Evolutionary conservation across 2,888 invertebrate genomes (phyloP).

Genomic region (Lamproptera curius): DNA sequence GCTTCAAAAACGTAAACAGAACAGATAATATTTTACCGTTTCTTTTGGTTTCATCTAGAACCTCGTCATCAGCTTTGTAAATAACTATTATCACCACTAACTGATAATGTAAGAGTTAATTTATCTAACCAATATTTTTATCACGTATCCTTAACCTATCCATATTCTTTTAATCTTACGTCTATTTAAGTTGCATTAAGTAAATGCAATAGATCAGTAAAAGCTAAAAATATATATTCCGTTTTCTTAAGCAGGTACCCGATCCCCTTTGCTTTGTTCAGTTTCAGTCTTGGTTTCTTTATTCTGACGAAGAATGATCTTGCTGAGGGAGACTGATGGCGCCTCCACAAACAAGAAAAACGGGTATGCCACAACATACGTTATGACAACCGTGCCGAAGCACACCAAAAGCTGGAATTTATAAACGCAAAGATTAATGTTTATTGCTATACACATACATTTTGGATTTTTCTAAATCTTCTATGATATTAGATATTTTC

Average conservation of each 20-base stretch:
- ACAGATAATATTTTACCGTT: too few species aligned
- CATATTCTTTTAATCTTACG: not conserved
- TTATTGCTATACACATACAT: too few species aligned
- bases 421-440: too few species aligned
- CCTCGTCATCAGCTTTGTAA: not conserved
- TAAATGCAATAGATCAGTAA: too few species aligned
- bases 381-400: slow-evolving; percentile 37
- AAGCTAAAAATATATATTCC: not conserved
- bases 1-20: too few species aligned
- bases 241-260: not conserved
- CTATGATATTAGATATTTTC: too few species aligned
- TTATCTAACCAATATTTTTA: not conserved
- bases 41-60: too few species aligned
- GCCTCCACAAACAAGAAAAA: slow-evolving; percentile 46
- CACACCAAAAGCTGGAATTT: slow-evolving; percentile 37
- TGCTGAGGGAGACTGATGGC: slow-evolving; percentile 32
- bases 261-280: slow-evolving; percentile 1
- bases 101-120: not conserved
- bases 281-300: not conserved
- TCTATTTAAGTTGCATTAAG: not conserved
- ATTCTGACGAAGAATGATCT: not conserved
- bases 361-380: slow-evolving; percentile 35
- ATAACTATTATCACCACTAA: not conserved
- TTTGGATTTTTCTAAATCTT: too few species aligned
- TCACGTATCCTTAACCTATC: not conserved